A percentile compares a stretch with the other conserved stretches of the same genome.
Evolutionary conservation across 23 tunicate genomes (phyloP).

Genomic region (Botrylloides violaceus): DNA sequence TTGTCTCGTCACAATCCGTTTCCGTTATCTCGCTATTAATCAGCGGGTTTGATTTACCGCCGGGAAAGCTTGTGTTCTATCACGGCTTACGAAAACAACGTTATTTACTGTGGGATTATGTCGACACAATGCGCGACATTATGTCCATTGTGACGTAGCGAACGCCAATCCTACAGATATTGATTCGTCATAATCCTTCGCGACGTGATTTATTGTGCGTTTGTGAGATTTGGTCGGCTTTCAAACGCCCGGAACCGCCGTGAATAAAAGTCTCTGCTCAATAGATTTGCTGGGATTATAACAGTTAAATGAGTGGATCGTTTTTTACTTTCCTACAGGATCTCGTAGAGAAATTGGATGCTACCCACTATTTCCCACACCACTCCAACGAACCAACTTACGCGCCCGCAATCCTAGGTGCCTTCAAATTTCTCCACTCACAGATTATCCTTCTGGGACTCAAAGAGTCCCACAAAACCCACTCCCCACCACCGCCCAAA

Average conservation of each 20-base stretch:
- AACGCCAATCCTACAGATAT: background rate
- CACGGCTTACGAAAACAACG: background rate
- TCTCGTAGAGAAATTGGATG: too few relatives aligned
- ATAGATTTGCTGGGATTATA: too few relatives aligned
- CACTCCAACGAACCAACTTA: too few relatives aligned
- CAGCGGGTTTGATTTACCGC: background rate
- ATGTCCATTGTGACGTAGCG: background rate
- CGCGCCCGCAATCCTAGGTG: too few relatives aligned
- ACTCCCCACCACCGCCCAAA: too few relatives aligned
- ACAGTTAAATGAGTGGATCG: too few relatives aligned
- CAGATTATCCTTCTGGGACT: too few relatives aligned
- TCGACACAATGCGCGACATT: constrained; percentile 4
- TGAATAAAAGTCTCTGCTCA: too few relatives aligned
- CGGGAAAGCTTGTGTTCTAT: constrained; percentile 11
- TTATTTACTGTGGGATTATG: constrained; percentile 7
- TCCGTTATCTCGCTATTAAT: background rate
- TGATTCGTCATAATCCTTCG: background rate
- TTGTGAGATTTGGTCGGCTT: background rate
- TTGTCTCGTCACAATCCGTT: background rate
- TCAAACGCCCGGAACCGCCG: background rate
- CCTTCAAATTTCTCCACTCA: too few relatives aligned
- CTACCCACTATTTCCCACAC: too few relatives aligned
- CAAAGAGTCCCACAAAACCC: too few relatives aligned
- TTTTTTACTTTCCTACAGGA: too few relatives aligned
- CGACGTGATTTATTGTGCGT: background rate